These are phyloP conservation scores for Potorous gilbertii DNA, from an alignment of 2,797 vertebrate genomes.

Conservation along the genomic window DNA sequence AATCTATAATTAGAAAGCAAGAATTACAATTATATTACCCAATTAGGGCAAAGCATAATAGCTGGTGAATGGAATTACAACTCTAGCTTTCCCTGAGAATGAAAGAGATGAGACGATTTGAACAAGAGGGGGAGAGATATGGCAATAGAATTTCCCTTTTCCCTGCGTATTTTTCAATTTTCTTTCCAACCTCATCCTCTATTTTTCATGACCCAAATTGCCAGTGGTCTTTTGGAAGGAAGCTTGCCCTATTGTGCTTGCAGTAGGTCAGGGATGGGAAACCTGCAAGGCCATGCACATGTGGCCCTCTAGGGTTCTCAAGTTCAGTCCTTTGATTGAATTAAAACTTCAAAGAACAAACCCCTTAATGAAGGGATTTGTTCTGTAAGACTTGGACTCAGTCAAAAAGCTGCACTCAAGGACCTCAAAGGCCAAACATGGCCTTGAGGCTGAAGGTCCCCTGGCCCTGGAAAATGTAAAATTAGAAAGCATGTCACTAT, in stretches of 20 bases:
- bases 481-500: not conserved
- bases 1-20: conserved; percentile 51
- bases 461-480: not conserved
- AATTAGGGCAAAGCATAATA: conserved; percentile 46
- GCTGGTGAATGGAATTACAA: conserved; percentile 62
- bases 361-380: no score
- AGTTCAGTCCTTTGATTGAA: no score
- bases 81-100: conserved; percentile 47
- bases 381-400: no score
- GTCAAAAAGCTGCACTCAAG: no score
- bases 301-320: no score
- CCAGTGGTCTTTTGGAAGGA: conserved; percentile 40
- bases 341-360: no score
- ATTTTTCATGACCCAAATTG: conserved; percentile 2
- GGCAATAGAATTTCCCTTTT: conserved; percentile 13
- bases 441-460: no score
- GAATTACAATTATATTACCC: conserved; percentile 66
- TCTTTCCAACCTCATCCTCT: conserved; percentile 29
- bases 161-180: not conserved
- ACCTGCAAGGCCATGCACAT: no score
- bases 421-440: no score
- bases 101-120: conserved; percentile 52
- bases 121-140: conserved; percentile 33
- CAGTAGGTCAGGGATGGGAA: not conserved
- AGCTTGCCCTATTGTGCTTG: conserved; percentile 8